Base-by-base conservation (phyloP, 1,140 invertebrate genomes). In the Drosophila bocki region DNA sequence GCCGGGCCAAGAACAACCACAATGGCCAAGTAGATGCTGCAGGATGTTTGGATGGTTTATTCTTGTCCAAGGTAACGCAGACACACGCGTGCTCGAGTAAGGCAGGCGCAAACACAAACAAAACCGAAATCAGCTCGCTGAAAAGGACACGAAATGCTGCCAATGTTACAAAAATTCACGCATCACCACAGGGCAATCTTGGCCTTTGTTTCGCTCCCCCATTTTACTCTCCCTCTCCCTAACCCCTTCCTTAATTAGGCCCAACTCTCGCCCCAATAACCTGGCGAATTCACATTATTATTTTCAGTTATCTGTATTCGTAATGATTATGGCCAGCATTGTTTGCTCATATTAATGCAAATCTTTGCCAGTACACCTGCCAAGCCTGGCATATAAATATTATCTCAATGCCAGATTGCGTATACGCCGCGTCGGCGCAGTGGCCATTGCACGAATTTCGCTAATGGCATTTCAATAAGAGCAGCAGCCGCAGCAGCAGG, bases 391-490 rank as follows among this genome's bases (percentile, higher is more conserved):
- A 42, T 17, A 51, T 54, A 54, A 69, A 71, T 64, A 69, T 61
- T 59, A 63, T 45, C 57, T 62, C 63, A 77, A 77, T 77, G 71
- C 57, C 72, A 87, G 67, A 83, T 88, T 81, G 74, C 74, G 69
- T 79, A 88, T 88, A 88, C 77, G 84, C 71, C 84, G 71, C 80
- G 77, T 87, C 35, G 60, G 72, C 48, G 42, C 54, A 60, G 32
- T 76, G 19, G 22, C 15, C 48, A 33, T 47, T 26, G 17, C 54
- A 22, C 41, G 42, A 74, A 81, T 74, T 50, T 51, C 82, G 68
- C 84, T 88, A 88, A 90, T 88, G 85, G 80, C 85, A 90, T 88
- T 90, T 88, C 81, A 88, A 88, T 84, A 74, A 60, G 42, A 35
- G 44, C 35, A 29, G n/a, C 64, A n/a, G 39, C 33, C n/a, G 32